Evolutionary conservation across 1,140 invertebrate species (phyloP), one percentile per base, ranked within the genome.

Genomic region (Whitmania pigra): DNA sequence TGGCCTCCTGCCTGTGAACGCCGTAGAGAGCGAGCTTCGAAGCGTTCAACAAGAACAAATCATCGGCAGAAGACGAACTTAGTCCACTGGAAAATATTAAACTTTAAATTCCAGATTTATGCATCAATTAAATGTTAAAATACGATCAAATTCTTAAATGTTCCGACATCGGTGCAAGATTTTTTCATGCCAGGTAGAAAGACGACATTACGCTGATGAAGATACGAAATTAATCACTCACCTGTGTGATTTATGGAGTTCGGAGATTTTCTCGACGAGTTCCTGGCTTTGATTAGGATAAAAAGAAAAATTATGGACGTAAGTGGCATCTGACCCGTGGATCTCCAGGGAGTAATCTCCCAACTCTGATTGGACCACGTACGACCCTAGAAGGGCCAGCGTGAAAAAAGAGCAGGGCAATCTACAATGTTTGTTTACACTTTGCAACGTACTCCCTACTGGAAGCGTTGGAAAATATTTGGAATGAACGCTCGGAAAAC

Each of bases 21-120:
- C 94, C 94, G 79, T 97, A 98, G 92, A 97, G 94, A 5, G 94
- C 93, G 78, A 98, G 84, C 82, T 97, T 97, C 82, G 96, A 96
- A 7, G 94, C 93, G 84, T 97, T 97, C 82, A 97, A 93, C 77
- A 98, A 84, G 82, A 94, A 98, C 80, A 96, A 91, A 36, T 97
- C 81, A 81, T 97, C 95, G 15, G 94, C 93, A 83, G 96, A 93
- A 4, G 93, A 92, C 43, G 94, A 94, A 36, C 91, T 93, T 84
- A 95, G 92, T 60, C 94, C 94, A 80, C 90, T 92, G 80, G 11
- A 25, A 1, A 63, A 13, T 6, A 2, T 25, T 1, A 20, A 20
- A n/a, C 15, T 49, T 49, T 49, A 49, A 49, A 11, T 49, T 13
- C 0, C 15, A 13, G 13, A 49, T 49, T 15, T 49, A 49, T 15